Conservation (phyloP, 1,140 invertebrate species). For the Maconellicoccus hirsutus region DNA sequence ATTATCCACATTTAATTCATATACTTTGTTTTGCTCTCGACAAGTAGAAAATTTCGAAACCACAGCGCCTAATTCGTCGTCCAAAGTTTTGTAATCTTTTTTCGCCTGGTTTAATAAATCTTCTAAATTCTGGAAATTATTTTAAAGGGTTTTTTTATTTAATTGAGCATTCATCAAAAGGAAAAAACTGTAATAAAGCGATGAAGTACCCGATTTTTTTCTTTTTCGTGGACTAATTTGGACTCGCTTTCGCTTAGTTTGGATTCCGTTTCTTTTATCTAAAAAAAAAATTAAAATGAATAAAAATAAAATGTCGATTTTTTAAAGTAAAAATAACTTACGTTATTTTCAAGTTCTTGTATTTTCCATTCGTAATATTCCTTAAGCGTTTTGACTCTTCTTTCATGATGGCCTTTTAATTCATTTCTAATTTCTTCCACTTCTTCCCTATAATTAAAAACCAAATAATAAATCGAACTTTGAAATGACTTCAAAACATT, state of each 20-base stretch:
- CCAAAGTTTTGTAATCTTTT: background rate
- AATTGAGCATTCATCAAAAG: no score
- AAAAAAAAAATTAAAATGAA: no score
- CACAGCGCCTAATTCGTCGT: background rate
- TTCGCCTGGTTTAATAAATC: background rate
- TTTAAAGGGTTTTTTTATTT: no score
- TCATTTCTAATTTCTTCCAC: background rate
- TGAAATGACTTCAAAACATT: no score
- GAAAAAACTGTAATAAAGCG: no score
- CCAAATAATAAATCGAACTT: no score
- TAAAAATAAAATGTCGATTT: background rate
- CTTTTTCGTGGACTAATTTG: no score
- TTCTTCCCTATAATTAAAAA: background rate
- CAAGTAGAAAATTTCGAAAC: background rate
- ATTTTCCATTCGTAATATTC: background rate
- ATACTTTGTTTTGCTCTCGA: background rate
- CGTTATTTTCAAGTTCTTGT: background rate
- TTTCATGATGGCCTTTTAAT: background rate
- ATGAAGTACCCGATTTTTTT: no score
- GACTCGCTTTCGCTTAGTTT: no score
- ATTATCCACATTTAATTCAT: background rate
- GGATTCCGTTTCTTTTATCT: no score
- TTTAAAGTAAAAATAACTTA: background rate
- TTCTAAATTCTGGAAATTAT: background rate
- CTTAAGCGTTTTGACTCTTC: background rate